Conservation (phyloP, 2,888 invertebrate species). For the Drosophila silvestris region DNA sequence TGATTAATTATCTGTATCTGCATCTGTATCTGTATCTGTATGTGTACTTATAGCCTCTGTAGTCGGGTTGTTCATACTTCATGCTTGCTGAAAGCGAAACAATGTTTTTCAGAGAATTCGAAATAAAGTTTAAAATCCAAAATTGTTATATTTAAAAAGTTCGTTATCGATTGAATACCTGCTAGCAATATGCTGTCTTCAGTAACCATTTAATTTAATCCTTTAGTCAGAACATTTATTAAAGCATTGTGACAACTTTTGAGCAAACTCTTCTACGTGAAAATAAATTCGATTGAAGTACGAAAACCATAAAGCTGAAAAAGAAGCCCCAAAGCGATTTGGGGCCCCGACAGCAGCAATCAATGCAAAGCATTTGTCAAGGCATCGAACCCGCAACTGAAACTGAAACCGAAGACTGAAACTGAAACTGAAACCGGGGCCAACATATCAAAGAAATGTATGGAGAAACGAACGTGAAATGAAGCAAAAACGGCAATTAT, state of each 20-base stretch:
- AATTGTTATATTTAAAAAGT: not conserved
- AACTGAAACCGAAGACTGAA: not conserved
- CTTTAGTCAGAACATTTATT: not conserved
- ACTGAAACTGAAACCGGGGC: constrained; percentile 9
- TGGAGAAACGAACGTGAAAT: constrained; percentile 56
- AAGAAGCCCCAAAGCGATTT: constrained; percentile 38
- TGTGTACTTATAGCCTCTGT: no score
- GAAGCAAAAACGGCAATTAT: constrained; percentile 69
- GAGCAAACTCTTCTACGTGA: not conserved
- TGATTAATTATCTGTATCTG: not conserved
- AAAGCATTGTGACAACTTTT: not conserved
- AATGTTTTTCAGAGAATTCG: not conserved
- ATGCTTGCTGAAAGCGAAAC: not conserved
- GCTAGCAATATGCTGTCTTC: not conserved
- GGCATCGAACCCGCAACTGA: constrained; percentile 10
- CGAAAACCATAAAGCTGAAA: constrained; percentile 1
- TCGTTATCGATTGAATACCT: not conserved
- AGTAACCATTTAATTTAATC: not conserved
- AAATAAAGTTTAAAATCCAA: not conserved
- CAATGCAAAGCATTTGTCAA: constrained; percentile 63
- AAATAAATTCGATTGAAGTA: not conserved
- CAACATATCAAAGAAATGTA: constrained; percentile 27
- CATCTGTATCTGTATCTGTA: not conserved
- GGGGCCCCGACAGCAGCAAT: constrained; percentile 38
- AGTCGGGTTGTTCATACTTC: no score